Conservation (phyloP, 2,797 vertebrate genomes). For the Monodelphis domestica region DNA sequence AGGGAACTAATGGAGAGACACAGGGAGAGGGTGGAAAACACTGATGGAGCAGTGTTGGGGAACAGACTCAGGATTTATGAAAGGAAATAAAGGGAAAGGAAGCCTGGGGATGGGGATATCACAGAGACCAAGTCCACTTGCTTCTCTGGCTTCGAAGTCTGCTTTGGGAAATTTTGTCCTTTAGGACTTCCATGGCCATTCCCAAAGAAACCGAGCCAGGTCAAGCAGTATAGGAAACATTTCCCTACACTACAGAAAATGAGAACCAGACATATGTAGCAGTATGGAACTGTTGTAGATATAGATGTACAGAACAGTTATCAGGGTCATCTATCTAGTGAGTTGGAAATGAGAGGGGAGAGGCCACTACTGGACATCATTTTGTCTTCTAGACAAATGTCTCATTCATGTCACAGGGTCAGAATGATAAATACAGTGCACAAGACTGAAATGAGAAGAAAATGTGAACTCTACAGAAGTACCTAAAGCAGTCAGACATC, state of each 20-base stretch:
- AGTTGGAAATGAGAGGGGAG: neutral
- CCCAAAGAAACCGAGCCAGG: neutral
- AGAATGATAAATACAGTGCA: neutral
- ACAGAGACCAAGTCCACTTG: neutral
- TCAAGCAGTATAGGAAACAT: neutral
- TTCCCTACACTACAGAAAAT: neutral
- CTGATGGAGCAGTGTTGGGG: neutral
- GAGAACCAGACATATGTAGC: neutral
- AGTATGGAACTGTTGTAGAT: too few relatives aligned
- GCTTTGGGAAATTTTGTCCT: neutral
- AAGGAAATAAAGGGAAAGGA: neutral
- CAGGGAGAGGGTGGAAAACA: neutral
- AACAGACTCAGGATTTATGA: neutral
- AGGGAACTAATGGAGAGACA: neutral
- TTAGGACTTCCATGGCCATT: neutral
- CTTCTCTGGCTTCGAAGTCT: neutral
- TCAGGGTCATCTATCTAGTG: neutral
- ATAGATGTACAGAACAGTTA: neutral
- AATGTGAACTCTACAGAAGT: neutral
- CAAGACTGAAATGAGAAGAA: neutral
- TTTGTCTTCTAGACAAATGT: neutral
- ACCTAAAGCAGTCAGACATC: neutral
- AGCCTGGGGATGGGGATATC: neutral
- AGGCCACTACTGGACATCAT: neutral
- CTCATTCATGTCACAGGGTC: neutral